Evolutionary conservation across 2,113 vertebrate species (phyloP).

Genomic region (Danio rerio): DNA sequence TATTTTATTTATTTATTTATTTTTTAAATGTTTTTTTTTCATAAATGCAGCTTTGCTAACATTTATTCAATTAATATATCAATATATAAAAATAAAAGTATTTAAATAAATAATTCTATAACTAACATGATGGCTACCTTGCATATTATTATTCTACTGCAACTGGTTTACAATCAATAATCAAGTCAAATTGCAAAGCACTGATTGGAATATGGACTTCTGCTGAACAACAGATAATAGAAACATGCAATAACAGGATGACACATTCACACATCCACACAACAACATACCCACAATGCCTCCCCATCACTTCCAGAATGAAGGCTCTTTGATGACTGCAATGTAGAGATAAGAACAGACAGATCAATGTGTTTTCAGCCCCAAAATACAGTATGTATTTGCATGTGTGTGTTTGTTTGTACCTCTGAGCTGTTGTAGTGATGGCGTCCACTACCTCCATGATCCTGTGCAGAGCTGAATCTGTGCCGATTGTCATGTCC

Average conservation of each 20-base stretch:
- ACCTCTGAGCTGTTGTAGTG: conserved; percentile 96
- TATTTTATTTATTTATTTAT: no score
- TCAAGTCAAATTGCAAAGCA: not conserved
- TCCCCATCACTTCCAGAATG: conserved; percentile 87
- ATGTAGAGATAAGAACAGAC: not conserved
- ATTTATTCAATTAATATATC: no score
- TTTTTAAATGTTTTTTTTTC: no score
- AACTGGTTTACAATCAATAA: not conserved
- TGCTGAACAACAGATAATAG: not conserved
- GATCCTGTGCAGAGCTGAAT: conserved; percentile 95
- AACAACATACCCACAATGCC: conserved; percentile 82
- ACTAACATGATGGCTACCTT: not conserved
- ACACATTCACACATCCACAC: not conserved
- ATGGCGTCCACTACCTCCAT: conserved; percentile 94
- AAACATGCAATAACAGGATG: not conserved
- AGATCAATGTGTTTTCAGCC: conserved; percentile 20
- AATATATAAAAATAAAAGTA: no score
- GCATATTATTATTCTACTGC: not conserved
- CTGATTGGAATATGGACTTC: not conserved
- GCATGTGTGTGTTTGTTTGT: not conserved
- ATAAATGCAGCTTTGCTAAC: no score
- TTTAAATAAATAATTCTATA: not conserved
- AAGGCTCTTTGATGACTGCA: conserved; percentile 87
- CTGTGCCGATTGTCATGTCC: conserved; percentile 96
- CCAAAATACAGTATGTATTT: not conserved